Evolutionary conservation across 2,797 vertebrate genomes (phyloP), one percentile per base, ranked within the genome.

Genomic region (Nyctibius grandis): DNA sequence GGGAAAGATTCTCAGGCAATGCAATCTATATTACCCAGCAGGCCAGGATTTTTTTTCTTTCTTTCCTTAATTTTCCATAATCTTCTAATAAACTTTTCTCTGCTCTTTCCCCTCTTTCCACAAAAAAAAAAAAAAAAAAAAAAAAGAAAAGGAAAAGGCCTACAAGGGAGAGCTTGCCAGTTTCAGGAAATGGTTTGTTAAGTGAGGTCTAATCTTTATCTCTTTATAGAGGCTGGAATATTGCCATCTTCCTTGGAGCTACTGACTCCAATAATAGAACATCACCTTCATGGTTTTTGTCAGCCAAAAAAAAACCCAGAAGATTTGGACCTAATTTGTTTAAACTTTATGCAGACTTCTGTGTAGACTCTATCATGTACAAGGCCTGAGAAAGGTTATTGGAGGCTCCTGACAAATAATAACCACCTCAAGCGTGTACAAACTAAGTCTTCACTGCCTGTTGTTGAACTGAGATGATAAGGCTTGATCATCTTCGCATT

Each of bases 141-240:
- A n/a, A 20, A n/a, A 31, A 40, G 9, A 4, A 11, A 11, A 48
- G 3, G 3, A 11, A 3, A 36, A 38, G 0, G 26, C 7, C 14
- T 19, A 28, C 8, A 80, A 54, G 12, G 12, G 3, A 53, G 7
- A 53, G 5, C 15, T 67, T 74, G 18, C 15, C 44, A 63, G n/a
- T 42, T 81, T 63, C 36, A 59, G 36, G n/a, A 85, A 63, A 56
- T 14, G 8, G 31, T 57, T 81, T 9, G 0, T 44, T 64, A 65
- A 74, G 20, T 36, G 42, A 50, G 4, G 19, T 38, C 36, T 50
- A 65, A 90, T 48, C 14, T 54, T 72, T 14, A 15, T 60, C 18
- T n/a, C 20, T 60, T 72, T 65, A 65, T 5, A 59, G 59, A 73
- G 25, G 29, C 23, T 76, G 34, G 47, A 96, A 85, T 22, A 60